These are phyloP conservation scores for Gambelia wislizenii DNA, from an alignment of 2,797 vertebrate genomes.

Conservation along the genomic window DNA sequence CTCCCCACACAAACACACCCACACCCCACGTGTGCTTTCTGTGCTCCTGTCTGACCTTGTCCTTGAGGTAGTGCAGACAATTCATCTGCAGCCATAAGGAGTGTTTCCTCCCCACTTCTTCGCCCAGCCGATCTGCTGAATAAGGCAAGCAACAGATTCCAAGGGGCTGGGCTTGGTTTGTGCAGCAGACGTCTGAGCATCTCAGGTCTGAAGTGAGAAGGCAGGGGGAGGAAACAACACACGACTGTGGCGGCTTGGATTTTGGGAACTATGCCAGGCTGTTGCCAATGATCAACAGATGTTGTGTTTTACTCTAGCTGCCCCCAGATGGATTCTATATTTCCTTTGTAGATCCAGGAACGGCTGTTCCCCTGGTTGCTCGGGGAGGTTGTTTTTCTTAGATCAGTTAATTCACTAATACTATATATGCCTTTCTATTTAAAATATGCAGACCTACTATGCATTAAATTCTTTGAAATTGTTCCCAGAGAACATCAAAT, in stretches of 20 bases:
- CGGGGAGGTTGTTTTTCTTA: constrained; percentile 44
- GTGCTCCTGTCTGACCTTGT: constrained; percentile 48
- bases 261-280: constrained; percentile 38
- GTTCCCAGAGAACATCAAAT: constrained; percentile 54
- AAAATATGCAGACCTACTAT: constrained; percentile 49
- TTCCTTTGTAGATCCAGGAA: constrained; percentile 72
- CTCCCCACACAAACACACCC: constrained; percentile 10
- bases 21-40: constrained; percentile 22
- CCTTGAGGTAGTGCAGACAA: constrained; percentile 56
- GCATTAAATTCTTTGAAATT: constrained; percentile 48
- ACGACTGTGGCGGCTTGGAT: constrained; percentile 25
- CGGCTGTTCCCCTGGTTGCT: constrained; percentile 59
- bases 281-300: constrained; percentile 76
- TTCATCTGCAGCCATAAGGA: not conserved
- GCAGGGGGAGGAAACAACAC: not conserved
- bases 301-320: constrained; percentile 64
- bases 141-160: constrained; percentile 55
- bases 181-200: constrained; percentile 38
- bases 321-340: constrained; percentile 72
- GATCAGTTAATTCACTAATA: constrained; percentile 48
- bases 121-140: constrained; percentile 46
- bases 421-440: constrained; percentile 5
- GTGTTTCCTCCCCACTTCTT: constrained; percentile 16
- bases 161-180: not conserved
- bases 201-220: constrained; percentile 55